Evolutionary conservation across 2,797 vertebrate genomes (phyloP).

Genomic region (Esox masquinongy): DNA sequence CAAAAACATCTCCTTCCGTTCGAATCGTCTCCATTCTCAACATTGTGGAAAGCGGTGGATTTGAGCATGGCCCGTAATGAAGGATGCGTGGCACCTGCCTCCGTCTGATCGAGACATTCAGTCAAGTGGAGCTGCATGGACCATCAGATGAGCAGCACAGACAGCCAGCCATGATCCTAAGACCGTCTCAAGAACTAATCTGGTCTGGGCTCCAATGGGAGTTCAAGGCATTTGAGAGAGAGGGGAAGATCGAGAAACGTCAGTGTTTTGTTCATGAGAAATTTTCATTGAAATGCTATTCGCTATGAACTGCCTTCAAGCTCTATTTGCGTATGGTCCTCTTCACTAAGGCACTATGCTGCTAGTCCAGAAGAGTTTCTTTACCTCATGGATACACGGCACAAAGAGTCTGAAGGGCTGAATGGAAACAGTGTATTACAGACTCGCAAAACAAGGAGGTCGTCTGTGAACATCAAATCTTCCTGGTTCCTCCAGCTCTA

Average conservation of each 20-base stretch:
- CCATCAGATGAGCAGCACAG: background rate
- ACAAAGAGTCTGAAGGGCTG: constrained; percentile 27
- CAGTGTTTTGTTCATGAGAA: background rate
- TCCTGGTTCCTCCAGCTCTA: constrained; percentile 46
- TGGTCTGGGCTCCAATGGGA: background rate
- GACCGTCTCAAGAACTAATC: background rate
- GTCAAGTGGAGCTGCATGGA: background rate
- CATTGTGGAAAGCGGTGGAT: constrained; percentile 7
- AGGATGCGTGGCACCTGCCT: constrained; percentile 45
- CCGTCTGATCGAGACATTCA: background rate
- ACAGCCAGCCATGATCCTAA: background rate
- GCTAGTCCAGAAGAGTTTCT: constrained; percentile 11
- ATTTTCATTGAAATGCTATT: background rate
- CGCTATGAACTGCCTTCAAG: background rate
- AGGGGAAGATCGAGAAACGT: background rate
- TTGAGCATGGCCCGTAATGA: constrained; percentile 23
- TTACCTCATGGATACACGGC: constrained; percentile 38
- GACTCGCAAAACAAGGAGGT: constrained; percentile 61
- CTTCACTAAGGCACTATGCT: constrained; percentile 12
- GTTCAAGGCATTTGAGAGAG: background rate
- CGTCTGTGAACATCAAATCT: constrained; percentile 66
- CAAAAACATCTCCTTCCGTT: background rate
- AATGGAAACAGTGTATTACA: constrained; percentile 64
- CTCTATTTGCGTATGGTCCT: background rate
- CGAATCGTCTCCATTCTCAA: constrained; percentile 13